Evolutionary conservation across 2,797 vertebrate genomes (phyloP).

Genomic region (Brachyrhaphis roseni): DNA sequence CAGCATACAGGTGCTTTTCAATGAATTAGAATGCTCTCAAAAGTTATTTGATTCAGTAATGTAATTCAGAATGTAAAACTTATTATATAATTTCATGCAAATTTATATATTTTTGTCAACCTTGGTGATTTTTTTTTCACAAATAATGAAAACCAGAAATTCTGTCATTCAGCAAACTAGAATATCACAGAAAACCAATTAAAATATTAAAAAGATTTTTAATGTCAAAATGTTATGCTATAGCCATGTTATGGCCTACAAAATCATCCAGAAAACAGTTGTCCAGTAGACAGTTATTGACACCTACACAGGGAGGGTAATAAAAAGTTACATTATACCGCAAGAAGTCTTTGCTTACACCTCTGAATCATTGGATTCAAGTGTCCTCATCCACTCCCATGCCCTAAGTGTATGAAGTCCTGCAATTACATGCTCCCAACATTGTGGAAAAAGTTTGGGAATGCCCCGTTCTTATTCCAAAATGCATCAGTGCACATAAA

Average conservation of each 20-base stretch:
- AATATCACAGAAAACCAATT: background rate
- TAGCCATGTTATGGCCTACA: background rate
- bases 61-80: background rate
- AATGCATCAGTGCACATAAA: background rate
- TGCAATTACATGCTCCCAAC: background rate
- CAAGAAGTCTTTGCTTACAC: background rate
- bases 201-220: background rate
- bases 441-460: background rate
- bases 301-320: background rate
- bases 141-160: background rate
- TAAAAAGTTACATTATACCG: background rate
- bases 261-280: background rate
- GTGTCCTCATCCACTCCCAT: background rate
- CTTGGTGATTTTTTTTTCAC: background rate
- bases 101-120: background rate
- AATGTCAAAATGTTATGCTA: background rate
- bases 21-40: background rate
- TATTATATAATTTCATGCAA: background rate
- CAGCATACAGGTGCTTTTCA: slow-evolving; percentile 30
- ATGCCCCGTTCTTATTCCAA: background rate
- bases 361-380: background rate
- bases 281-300: background rate
- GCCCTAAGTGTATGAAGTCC: background rate
- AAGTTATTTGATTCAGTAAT: background rate
- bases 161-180: background rate